Evolutionary conservation across 2,888 invertebrate species (phyloP), one percentile per base, ranked within the genome.

Genomic region (Amblyjoppa proteus): DNA sequence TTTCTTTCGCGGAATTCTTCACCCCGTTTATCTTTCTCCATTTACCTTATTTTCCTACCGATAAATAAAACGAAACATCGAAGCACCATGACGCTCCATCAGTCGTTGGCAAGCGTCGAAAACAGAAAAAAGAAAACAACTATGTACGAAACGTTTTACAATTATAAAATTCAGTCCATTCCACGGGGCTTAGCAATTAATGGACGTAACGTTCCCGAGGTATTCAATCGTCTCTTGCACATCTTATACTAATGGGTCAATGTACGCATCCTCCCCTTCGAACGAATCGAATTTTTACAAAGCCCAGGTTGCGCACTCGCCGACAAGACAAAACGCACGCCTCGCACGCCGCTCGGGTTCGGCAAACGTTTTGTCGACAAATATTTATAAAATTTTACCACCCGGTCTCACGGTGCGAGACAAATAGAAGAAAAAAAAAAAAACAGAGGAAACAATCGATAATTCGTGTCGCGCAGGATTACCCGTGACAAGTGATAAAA

Each of bases 41-140:
- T 73, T 20, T 45, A 61, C 20, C 74, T 58, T 61, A 74, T 41
- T 20, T 74, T 41, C 13, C 70, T 71, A 51, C 41, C 25, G 53
- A 74, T 45, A 73, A 77, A 66, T 61, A 41, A 83, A 83, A 74
- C 51, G 71, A 74, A 71, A 71, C 69, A 79, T 82, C 80, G 80
- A 84, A 88, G 88, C 87, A 88, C 88, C 87, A 75, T 74, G 78
- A 87, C 83, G 71, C 79, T 79, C 34, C 28, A 64, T 81, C 78
- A 69, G 78, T 87, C 82, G 68, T 66, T 81, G 76, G 81, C 84
- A 85, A 88, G 87, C 86, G 86, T 88, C 64, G 73, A 83, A 84
- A 41, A 41, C 41, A 41, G 20, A 41, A 82, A 85, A 84, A 79
- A 76, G 77, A 81, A 83, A 78, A 84, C 77, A 86, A 74, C 28